Evolutionary conservation across 92 coral and sea anemone genomes (phyloP).

Genomic region (Epizoanthus stellaris): DNA sequence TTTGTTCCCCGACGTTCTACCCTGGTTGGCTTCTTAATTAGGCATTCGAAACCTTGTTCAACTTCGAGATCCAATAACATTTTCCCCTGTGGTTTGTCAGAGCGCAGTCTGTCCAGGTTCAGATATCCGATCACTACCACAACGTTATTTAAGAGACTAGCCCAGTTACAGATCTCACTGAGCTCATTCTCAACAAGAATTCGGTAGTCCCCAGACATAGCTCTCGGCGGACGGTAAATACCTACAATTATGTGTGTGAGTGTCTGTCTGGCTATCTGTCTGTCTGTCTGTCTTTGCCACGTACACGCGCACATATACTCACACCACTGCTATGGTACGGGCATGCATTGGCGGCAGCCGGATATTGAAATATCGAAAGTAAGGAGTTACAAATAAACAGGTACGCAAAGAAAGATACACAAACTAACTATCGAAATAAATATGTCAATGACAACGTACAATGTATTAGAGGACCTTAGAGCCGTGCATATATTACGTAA

Average conservation of each 20-base stretch:
- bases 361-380: too few relatives aligned
- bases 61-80: conserved; percentile 59
- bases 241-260: conserved; percentile 50
- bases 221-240: conserved; percentile 68
- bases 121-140: conserved; percentile 66
- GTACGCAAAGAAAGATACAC: too few relatives aligned
- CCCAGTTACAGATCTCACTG: conserved; percentile 72
- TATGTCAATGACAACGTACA: too few relatives aligned
- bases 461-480: too few relatives aligned
- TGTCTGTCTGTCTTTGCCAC: too few relatives aligned
- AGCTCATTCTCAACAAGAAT: conserved; percentile 60
- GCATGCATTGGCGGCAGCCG: too few relatives aligned
- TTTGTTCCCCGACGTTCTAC: conserved; percentile 27
- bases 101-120: conserved; percentile 65
- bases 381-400: too few relatives aligned
- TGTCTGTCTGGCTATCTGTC: too few relatives aligned
- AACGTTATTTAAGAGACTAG: conserved; percentile 45
- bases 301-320: too few relatives aligned
- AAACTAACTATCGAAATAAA: too few relatives aligned
- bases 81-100: conserved; percentile 52
- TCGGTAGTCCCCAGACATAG: conserved; percentile 57
- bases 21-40: conserved; percentile 44
- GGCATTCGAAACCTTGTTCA: conserved; percentile 62
- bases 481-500: too few relatives aligned
- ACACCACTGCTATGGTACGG: too few relatives aligned